Base-by-base conservation (phyloP, 2,888 invertebrate genomes). In the Callimorpha dominula region DNA sequence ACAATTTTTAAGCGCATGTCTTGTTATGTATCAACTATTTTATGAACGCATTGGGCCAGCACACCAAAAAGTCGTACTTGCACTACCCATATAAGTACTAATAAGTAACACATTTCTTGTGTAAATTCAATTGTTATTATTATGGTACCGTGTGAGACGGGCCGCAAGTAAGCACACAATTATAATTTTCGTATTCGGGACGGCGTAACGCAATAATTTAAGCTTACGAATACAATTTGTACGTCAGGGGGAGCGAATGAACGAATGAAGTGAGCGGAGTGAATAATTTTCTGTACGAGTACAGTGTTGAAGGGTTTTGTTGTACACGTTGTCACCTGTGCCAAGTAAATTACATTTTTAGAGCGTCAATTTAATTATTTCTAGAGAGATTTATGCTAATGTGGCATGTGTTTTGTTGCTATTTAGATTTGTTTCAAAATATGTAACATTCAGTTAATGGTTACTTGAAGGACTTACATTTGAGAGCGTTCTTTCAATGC, bases 201-300 rank as follows among this genome's bases (percentile, higher is more conserved):
- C 85, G 86, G 82, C 80, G 85, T 86, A 82, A 87, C 87, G 88
- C 86, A 89, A 92, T 92, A 91, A 92, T 92, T 93, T 91, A 91
- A 88, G 88, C 89, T 92, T 88, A 91, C 90, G 87, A 87, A 91
- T 89, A 92, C 91, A 92, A 92, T 93, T 92, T 92, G 91, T 88
- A 87, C 86, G 91, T 90, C 90, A 91, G 82, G 87, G 88, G 87
- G 88, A 89, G 90, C 89, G 89, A 89, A 90, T 80, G 88, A 89
- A 91, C 90, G 90, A 91, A 92, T 93, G 90, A 90, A 92, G 90
- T 90, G 90, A 85, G 88, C 83, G 83, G 81, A 89, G 90, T 90
- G 91, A 91, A 91, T 92, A 91, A 93, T 92, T 89, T 84, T 85
- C 83, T 86, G 82, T 86, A 85, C 84, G 82, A 84, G 83, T 84